These are phyloP conservation scores for Epinephelus malabaricus DNA, from an alignment of 2,797 vertebrate species.

Conservation along the genomic window DNA sequence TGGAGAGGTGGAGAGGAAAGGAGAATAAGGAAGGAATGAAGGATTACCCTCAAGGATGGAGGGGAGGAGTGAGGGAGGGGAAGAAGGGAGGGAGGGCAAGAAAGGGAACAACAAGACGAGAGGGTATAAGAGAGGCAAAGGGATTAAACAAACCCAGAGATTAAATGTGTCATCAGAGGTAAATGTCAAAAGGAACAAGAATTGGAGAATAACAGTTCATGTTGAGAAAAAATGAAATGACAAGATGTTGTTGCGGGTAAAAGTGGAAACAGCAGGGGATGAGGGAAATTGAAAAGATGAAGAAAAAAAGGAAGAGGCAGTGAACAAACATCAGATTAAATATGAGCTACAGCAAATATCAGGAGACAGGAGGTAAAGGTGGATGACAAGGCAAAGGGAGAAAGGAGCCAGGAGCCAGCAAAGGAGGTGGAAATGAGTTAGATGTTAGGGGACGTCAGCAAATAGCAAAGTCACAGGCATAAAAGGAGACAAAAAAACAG, in stretches of 20 bases:
- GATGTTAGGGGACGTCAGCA: conserved; percentile 11
- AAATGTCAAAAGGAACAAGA: conserved; percentile 42
- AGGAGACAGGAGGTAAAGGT: conserved; percentile 28
- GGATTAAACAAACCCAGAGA: conserved; percentile 56
- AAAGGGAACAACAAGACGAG: conserved; percentile 33
- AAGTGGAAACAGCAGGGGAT: conserved; percentile 16
- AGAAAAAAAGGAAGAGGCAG: conserved; percentile 15
- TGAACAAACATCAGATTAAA: conserved; percentile 61
- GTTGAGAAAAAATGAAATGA: conserved; percentile 23
- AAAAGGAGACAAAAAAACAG: conserved; percentile 24
- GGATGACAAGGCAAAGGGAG: conserved; percentile 13
- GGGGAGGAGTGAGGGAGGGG: background rate
- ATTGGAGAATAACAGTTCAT: conserved; percentile 12
- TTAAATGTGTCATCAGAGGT: conserved; percentile 51
- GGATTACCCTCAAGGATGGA: conserved; percentile 31
- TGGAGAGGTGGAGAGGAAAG: background rate
- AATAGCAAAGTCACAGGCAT: conserved; percentile 10
- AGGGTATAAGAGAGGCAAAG: conserved; percentile 20
- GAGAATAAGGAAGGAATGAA: background rate
- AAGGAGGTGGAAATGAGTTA: conserved; percentile 1
- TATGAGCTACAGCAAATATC: conserved; percentile 32
- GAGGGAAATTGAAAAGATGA: conserved; percentile 27
- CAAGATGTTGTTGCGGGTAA: conserved; percentile 25
- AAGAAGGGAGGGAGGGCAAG: background rate
- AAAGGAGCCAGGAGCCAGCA: conserved; percentile 6